These are phyloP conservation scores for Enteromius mattozi DNA, from an alignment of 2,797 vertebrate species.

Conservation along the genomic window DNA sequence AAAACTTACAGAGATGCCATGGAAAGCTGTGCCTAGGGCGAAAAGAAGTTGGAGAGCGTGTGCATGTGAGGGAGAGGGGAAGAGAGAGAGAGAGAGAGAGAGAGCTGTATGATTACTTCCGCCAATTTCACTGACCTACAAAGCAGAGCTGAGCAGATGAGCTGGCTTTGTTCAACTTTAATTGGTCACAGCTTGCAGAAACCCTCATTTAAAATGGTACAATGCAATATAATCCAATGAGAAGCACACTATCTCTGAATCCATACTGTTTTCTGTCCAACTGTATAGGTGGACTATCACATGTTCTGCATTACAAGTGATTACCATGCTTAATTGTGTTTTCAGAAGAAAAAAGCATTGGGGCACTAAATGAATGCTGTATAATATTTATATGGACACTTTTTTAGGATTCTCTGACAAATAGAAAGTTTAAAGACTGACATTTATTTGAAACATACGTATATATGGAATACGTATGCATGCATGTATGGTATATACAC, in stretches of 20 bases:
- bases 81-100: conserved; percentile 14
- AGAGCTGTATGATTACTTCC: conserved; percentile 68
- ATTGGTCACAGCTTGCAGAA: conserved; percentile 78
- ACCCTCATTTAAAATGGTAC: conserved; percentile 74
- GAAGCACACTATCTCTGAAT: conserved; percentile 69
- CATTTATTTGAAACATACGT: background rate
- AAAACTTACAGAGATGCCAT: conserved; percentile 51
- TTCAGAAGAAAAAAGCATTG: conserved; percentile 47
- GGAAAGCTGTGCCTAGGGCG: conserved; percentile 61
- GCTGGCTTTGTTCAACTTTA: conserved; percentile 80
- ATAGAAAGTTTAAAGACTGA: background rate
- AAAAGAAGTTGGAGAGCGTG: conserved; percentile 50
- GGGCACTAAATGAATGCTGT: background rate
- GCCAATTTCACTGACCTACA: conserved; percentile 79
- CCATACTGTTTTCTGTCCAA: conserved; percentile 63
- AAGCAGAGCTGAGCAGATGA: conserved; percentile 80
- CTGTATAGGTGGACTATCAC: conserved; percentile 70
- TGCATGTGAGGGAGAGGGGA: background rate
- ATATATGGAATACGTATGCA: background rate
- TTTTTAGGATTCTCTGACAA: background rate
- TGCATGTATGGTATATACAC: background rate
- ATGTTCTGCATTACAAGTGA: conserved; percentile 74
- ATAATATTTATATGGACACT: background rate
- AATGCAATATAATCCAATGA: conserved; percentile 74
- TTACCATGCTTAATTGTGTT: conserved; percentile 70